Evolutionary conservation across 2,113 vertebrate species (phyloP), one percentile per base, ranked within the genome.

Genomic region (Tychaedon coryphoeus): DNA sequence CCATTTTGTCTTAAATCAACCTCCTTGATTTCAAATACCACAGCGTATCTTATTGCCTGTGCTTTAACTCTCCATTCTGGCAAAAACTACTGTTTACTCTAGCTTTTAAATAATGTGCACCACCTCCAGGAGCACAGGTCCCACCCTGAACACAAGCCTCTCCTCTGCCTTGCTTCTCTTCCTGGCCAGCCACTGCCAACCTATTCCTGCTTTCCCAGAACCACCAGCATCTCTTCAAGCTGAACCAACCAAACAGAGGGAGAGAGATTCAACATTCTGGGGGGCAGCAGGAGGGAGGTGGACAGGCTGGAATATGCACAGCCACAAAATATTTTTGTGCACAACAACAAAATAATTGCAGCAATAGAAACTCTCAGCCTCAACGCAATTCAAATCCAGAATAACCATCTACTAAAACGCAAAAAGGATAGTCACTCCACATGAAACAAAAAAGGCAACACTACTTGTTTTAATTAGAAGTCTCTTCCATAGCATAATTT

Each of bases 81-180:
- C 28, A 64, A 36, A 94, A 94, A 93, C 84, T 94, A 48, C 50
- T 93, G 42, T 90, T 93, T 95, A 74, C 95, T 88, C 28, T 20
- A 97, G 93, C 84, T 92, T 91, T 86, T 91, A 95, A 97, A 85
- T 36, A 54, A 69, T 10, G 69, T 10, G 31, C 9, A 45, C 6
- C 97, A 95, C 82, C 96, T 98, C 96, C 94, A 97, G 25, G 25
- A 71, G 94, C 96, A 95, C 83, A 89, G 93, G 90, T 92, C 95
- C 97, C 97, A 96, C 97, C 65, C 95, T 94, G 91, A 96, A 96
- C 50, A 34, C 65, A 97, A 98, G 92, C 78, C 94, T 95, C 96
- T 90, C 95, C 97, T 97, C 50, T 94, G 93, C 93, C 53, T 51
- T 54, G 38, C 56, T 82, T 91, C 73, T 73, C 94, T n/a, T 67